These are phyloP conservation scores for Noctua pronuba DNA, from an alignment of 2,888 invertebrate genomes.

Conservation along the genomic window DNA sequence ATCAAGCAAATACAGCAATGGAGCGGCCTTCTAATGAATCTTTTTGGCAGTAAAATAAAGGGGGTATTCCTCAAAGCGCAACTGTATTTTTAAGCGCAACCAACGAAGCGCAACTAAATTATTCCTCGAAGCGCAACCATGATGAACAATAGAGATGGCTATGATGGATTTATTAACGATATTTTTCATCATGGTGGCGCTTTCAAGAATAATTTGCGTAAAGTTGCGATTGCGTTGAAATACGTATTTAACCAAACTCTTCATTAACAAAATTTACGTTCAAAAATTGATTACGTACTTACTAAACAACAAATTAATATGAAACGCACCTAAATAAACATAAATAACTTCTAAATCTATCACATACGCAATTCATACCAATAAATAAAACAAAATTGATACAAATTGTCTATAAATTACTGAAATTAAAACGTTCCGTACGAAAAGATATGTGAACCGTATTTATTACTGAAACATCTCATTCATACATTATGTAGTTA, in stretches of 20 bases:
- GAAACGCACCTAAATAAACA: background rate
- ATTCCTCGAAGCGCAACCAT: too few species aligned
- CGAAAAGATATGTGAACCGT: constrained; percentile 4
- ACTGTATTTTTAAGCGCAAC: too few species aligned
- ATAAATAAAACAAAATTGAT: constrained; percentile 23
- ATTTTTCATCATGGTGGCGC: too few species aligned
- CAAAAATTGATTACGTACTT: background rate
- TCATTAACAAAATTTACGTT: too few species aligned
- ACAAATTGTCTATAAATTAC: constrained; percentile 36
- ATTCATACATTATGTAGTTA: constrained; percentile 30
- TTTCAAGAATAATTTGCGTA: too few species aligned
- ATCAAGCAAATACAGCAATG: background rate
- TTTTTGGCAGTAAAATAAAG: background rate
- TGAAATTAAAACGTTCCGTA: constrained; percentile 33
- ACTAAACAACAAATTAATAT: background rate
- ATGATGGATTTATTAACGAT: too few species aligned
- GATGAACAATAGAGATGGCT: too few species aligned
- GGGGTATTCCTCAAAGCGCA: too few species aligned
- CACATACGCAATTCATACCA: background rate
- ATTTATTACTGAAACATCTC: constrained; percentile 32
- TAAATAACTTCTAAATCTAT: constrained; percentile 4
- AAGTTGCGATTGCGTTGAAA: too few species aligned
- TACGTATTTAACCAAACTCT: too few species aligned
- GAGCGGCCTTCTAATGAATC: background rate
- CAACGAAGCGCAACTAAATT: too few species aligned